These are phyloP conservation scores for Halichoeres trimaculatus DNA, from an alignment of 2,113 vertebrate genomes.

Conservation along the genomic window DNA sequence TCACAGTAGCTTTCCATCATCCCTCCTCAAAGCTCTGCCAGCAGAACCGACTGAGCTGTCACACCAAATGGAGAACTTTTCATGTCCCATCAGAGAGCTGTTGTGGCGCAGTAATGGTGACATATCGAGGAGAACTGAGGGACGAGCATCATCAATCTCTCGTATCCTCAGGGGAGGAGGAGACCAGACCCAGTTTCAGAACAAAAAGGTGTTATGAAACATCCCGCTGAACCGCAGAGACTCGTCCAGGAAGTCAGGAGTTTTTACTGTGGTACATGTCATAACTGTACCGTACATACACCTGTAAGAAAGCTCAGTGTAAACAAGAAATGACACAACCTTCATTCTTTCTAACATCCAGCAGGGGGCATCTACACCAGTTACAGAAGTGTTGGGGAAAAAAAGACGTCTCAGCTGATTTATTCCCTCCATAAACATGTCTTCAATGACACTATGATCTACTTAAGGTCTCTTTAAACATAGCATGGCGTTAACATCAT, in stretches of 20 bases:
- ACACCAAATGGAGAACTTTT: slow-evolving; percentile 30
- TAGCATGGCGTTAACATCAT: no score
- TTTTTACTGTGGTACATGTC: no score
- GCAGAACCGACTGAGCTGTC: slow-evolving; percentile 21
- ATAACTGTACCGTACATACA: no score
- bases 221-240: not conserved
- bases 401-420: no score
- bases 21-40: slow-evolving; percentile 5
- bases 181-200: slow-evolving; percentile 65
- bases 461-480: no score
- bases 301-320: no score
- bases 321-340: no score
- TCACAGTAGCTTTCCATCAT: slow-evolving; percentile 25
- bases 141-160: slow-evolving; percentile 33
- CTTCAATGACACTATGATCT: no score
- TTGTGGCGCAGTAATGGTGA: slow-evolving; percentile 16
- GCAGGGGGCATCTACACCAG: no score
- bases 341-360: no score
- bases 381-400: no score
- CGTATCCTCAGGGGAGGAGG: slow-evolving; percentile 9
- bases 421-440: no score
- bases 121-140: slow-evolving; percentile 27
- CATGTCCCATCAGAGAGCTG: slow-evolving; percentile 40
- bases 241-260: not conserved
- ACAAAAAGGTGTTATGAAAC: not conserved